phyloP scores from a whole-genome alignment of 1,140 invertebrate genomes.

The Saccostrea echinata region DNA sequence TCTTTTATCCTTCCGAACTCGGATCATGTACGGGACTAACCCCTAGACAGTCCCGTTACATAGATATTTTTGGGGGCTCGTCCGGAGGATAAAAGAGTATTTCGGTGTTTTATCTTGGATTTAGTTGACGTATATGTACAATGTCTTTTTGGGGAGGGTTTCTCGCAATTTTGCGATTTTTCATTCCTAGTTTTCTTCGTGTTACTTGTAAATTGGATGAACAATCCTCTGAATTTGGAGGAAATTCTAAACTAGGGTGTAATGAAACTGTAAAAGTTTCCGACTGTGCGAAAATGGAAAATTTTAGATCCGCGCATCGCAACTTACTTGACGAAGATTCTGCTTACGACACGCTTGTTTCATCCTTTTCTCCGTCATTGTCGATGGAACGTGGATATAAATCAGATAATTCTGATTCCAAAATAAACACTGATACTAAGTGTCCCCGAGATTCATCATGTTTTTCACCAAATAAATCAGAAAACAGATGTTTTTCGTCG shows the following conservation, averaged over 20 bases:
- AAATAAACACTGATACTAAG: constrained; percentile 11
- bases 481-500: too few relatives aligned
- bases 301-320: too few relatives aligned
- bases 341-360: background rate
- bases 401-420: constrained; percentile 9
- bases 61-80: too few relatives aligned
- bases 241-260: too few relatives aligned
- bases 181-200: background rate
- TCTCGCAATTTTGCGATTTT: background rate
- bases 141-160: background rate
- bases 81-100: too few relatives aligned
- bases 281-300: too few relatives aligned
- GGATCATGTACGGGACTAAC: background rate
- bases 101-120: background rate
- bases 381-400: constrained; percentile 3
- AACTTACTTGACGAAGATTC: too few relatives aligned
- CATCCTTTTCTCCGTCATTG: background rate
- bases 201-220: background rate
- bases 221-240: background rate
- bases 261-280: too few relatives aligned
- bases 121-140: too few relatives aligned
- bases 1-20: background rate
- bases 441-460: background rate
- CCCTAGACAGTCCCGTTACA: background rate
- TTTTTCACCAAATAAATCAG: background rate